Conservation (phyloP, 2,113 vertebrate genomes). For the Chroicocephalus ridibundus region DNA sequence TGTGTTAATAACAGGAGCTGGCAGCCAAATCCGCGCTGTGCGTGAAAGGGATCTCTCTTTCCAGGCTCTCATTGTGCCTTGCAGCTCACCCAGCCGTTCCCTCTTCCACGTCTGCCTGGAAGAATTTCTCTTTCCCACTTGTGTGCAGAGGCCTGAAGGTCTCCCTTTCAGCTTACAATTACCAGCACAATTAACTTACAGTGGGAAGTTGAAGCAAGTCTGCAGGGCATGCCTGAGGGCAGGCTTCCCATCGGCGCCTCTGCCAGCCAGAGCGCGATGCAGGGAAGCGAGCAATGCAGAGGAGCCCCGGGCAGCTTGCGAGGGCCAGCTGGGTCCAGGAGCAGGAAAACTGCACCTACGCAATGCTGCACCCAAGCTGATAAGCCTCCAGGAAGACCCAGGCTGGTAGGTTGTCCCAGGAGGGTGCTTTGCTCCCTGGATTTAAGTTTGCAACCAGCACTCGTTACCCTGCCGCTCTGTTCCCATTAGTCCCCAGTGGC, state of each 20-base stretch:
- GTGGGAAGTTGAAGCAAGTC: background rate
- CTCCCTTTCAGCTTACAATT: background rate
- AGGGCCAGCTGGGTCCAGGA: background rate
- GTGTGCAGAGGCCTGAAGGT: background rate
- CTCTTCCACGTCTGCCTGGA: background rate
- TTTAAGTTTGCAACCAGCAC: background rate
- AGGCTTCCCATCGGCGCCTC: background rate
- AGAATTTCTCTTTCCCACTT: constrained; percentile 3
- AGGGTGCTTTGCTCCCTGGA: background rate
- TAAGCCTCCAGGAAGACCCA: background rate
- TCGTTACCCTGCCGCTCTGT: background rate
- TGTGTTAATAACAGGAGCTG: background rate
- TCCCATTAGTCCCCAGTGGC: background rate
- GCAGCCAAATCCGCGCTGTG: background rate
- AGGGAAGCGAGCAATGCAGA: background rate
- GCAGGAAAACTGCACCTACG: background rate
- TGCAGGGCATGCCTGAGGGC: background rate
- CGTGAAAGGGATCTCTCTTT: background rate
- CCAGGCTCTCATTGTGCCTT: background rate
- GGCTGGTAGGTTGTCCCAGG: background rate
- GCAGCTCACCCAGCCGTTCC: background rate
- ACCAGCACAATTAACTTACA: background rate
- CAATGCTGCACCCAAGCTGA: background rate
- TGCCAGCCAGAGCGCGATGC: background rate
- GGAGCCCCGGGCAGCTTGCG: background rate